phyloP scores from a whole-genome alignment of 2,797 vertebrate genomes.

The Pipistrellus nathusii region DNA sequence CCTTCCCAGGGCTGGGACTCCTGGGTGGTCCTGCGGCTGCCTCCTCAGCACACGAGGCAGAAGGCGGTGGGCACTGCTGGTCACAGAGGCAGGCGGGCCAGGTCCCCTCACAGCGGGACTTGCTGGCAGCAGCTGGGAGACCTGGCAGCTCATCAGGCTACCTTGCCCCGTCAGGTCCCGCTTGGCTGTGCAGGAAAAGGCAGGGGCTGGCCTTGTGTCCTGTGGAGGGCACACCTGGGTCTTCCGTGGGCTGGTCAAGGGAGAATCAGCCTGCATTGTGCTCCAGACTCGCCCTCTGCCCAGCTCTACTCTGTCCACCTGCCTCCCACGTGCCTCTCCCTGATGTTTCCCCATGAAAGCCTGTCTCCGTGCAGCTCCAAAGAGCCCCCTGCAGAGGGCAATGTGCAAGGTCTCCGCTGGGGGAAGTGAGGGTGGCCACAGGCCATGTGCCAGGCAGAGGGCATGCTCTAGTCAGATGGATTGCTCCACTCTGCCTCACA shows the following conservation, averaged over 20 bases:
- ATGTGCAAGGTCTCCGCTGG: background rate
- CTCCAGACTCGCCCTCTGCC: too few species aligned
- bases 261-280: too few species aligned
- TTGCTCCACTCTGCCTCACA: rapidly evolving
- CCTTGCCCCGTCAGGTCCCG: too few species aligned
- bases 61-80: background rate
- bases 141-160: background rate
- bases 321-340: background rate
- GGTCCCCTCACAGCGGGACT: background rate
- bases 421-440: background rate
- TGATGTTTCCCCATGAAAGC: background rate
- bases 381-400: background rate
- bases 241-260: too few species aligned
- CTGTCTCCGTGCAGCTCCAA: background rate
- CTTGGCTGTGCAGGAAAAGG: background rate
- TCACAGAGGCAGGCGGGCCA: background rate
- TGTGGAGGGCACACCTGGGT: too few species aligned
- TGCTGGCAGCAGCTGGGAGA: background rate
- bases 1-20: background rate
- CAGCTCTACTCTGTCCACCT: too few species aligned
- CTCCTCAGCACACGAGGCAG: background rate
- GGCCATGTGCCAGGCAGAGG: too few species aligned
- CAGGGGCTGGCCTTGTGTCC: background rate
- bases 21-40: too few species aligned
- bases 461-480: background rate